Base-by-base conservation (phyloP, 2,113 vertebrate genomes). In the Cebidichthys violaceus region DNA sequence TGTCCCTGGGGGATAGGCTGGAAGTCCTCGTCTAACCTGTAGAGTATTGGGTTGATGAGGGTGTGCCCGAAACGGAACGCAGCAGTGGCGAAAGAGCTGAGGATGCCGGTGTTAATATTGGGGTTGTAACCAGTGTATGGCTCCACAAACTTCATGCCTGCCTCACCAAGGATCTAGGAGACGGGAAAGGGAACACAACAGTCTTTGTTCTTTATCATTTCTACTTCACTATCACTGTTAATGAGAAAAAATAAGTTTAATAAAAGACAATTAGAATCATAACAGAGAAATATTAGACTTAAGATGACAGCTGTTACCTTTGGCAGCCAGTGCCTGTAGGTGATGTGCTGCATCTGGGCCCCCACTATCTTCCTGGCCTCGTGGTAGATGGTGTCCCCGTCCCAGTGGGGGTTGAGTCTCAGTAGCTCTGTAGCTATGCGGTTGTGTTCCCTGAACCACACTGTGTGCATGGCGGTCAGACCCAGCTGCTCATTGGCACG, bases 51-150 rank as follows among this genome's bases (percentile, higher is more conserved):
- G 93, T 99, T 98, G 93, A 99, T 94, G 27, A 99, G 97, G 8
- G 98, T 99, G 95, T 99, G 98, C 54, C 98, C 98, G 54, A 99
- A 99, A 80, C 98, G 94, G 95, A 99, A 99, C 41, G 97, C 97
- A 0, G 98, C 98, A 0, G 98, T 99, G 88, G 98, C 98, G 77
- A 99, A 99, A 43, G 97, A 95, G 57, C 95, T 99, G 86, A 97
- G 87, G 94, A 99, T 96, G 59, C 96, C 98, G 1, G 96, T 93
- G 29, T 99, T 99, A 75, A 99, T 35, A 59, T 97, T 96, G 47
- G 98, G 98, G 92, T 99, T 88, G 41, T 99, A 99, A 89, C 97
- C 94, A 0, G 81, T 77, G 93, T 99, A 99, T 17, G 95, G 88
- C 0, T 96, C 97, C 88, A 99, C 95, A 94, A 96, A 94, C 94